Conservation (phyloP, 2,113 vertebrate genomes). For the Coracopsis vasa region DNA sequence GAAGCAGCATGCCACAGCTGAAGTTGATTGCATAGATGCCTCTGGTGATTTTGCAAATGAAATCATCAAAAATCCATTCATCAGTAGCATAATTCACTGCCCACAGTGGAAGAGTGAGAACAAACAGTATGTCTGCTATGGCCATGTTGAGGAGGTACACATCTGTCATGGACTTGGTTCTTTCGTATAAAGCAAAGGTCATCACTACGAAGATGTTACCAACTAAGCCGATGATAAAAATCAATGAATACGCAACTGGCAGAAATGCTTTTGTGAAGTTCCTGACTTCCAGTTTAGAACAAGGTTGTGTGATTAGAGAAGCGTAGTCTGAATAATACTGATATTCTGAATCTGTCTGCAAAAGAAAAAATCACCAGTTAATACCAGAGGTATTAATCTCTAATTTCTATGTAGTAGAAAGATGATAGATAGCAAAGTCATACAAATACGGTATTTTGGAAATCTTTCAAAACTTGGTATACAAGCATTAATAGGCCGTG, state of each 20-base stretch:
- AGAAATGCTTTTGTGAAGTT: slow-evolving; percentile 69
- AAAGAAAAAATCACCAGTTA: background rate
- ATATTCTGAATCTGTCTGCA: slow-evolving; percentile 19
- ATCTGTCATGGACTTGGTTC: slow-evolving; percentile 88
- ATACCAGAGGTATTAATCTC: background rate
- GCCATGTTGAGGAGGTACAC: slow-evolving; percentile 91
- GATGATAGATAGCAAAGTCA: background rate
- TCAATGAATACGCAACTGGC: slow-evolving; percentile 75
- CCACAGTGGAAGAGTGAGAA: slow-evolving; percentile 85
- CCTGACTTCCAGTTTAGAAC: slow-evolving; percentile 58
- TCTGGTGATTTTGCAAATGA: slow-evolving; percentile 82
- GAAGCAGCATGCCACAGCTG: slow-evolving; percentile 88
- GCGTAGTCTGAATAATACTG: background rate
- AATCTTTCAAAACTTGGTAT: background rate
- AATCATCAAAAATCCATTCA: slow-evolving; percentile 77
- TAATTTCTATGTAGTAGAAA: background rate
- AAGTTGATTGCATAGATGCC: slow-evolving; percentile 89
- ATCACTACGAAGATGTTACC: slow-evolving; percentile 88
- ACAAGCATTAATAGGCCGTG: background rate
- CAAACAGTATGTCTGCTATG: slow-evolving; percentile 86
- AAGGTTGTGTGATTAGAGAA: background rate
- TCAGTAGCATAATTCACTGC: slow-evolving; percentile 74
- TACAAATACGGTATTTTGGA: background rate
- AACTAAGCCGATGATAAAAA: slow-evolving; percentile 81
- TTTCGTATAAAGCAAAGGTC: slow-evolving; percentile 86